Conservation (phyloP, 2,797 vertebrate species). For the Nasua narica region DNA sequence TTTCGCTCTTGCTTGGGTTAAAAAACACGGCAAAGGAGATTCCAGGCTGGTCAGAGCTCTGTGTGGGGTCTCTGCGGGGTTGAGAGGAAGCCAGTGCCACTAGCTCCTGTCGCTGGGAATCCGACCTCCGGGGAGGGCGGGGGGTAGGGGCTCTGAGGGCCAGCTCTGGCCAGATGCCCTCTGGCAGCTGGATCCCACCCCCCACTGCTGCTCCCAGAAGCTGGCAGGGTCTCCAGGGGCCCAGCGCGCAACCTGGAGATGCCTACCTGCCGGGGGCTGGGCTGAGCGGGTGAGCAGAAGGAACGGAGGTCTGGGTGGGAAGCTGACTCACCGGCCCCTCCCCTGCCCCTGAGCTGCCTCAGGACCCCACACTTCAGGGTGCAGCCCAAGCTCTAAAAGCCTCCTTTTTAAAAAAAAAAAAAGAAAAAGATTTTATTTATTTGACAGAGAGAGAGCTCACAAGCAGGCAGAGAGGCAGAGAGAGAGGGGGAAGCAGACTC, state of each 20-base stretch:
- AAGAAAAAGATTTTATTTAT: no score
- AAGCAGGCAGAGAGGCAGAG: no score
- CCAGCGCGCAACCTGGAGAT: not conserved
- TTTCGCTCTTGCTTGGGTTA: conserved; percentile 48
- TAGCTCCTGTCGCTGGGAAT: conserved; percentile 19
- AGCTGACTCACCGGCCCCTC: conserved; percentile 48
- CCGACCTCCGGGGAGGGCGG: conserved; percentile 5
- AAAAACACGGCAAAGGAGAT: not conserved
- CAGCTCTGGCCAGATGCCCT: not conserved
- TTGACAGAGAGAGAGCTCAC: no score
- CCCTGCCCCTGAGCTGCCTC: not conserved
- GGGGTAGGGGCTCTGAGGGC: not conserved
- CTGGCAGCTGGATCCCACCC: not conserved
- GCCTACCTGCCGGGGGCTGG: conserved; percentile 16
- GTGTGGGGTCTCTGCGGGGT: conserved; percentile 54
- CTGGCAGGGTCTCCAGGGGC: rapidly evolving
- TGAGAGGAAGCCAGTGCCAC: conserved; percentile 56
- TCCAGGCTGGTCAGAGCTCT: not conserved
- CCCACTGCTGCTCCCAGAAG: no score
- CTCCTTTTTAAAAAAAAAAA: no score
- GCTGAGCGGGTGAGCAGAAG: conserved; percentile 67
- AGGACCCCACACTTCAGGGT: not conserved
- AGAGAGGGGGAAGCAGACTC: no score
- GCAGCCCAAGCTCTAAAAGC: not conserved
- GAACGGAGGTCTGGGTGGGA: conserved; percentile 64